Evolutionary conservation across 2,797 vertebrate genomes (phyloP).

Genomic region (Antrozous pallidus): DNA sequence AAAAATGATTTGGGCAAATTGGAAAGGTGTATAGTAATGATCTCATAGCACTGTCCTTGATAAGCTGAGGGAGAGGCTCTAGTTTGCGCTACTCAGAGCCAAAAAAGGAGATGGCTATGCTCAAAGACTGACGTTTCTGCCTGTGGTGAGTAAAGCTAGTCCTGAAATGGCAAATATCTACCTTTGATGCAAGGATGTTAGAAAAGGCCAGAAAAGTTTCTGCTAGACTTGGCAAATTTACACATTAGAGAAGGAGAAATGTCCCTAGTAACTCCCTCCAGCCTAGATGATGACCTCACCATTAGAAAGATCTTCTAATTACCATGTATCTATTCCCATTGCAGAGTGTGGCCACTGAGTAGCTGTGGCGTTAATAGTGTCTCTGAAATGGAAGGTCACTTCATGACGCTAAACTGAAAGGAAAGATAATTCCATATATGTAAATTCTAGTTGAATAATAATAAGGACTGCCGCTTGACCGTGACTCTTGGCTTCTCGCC

Average conservation of each 20-base stretch:
- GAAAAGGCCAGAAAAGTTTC: slow-evolving; percentile 1
- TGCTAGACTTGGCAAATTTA: not conserved
- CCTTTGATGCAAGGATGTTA: not conserved
- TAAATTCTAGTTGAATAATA: not conserved
- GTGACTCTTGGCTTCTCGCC: too few relatives aligned
- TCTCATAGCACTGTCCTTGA: not conserved
- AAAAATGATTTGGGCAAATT: not conserved
- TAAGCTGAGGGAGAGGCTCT: not conserved
- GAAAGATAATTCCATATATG: not conserved
- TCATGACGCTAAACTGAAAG: not conserved
- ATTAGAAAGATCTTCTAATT: not conserved
- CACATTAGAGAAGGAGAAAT: not conserved
- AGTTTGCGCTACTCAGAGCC: not conserved
- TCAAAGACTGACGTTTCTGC: not conserved
- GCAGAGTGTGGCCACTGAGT: not conserved
- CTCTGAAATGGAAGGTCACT: not conserved
- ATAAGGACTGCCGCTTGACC: too few relatives aligned
- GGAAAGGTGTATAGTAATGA: not conserved
- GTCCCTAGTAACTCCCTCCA: not conserved
- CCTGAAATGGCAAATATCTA: not conserved
- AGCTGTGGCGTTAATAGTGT: not conserved
- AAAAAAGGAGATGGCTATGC: not conserved
- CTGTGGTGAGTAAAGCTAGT: not conserved
- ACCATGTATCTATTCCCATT: not conserved
- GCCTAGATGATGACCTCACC: not conserved